These are phyloP conservation scores for Gastracanthus pulcherrimus DNA, from an alignment of 2,888 invertebrate genomes.

Conservation along the genomic window DNA sequence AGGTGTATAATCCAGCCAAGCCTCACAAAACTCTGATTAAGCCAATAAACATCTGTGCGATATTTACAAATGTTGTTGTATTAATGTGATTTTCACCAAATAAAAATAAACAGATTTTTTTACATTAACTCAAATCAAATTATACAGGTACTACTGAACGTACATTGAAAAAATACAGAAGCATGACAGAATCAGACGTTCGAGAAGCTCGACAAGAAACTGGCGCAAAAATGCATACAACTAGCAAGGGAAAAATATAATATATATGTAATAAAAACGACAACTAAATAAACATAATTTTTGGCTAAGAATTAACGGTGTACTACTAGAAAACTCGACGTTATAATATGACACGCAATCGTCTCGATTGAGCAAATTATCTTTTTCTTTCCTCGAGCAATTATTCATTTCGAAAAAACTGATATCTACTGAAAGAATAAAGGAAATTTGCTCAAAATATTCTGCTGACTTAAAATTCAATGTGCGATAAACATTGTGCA, in stretches of 20 bases:
- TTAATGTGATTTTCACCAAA: neutral
- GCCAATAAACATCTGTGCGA: conserved; percentile 1
- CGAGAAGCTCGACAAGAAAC: conserved; percentile 39
- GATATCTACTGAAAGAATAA: conserved; percentile 58
- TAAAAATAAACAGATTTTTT: neutral
- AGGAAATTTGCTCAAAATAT: conserved; percentile 33
- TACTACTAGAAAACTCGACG: conserved; percentile 33
- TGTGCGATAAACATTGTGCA: conserved; percentile 1
- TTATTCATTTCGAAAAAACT: neutral
- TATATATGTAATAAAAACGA: conserved; percentile 59
- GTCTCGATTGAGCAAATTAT: conserved; percentile 37
- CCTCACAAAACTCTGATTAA: conserved; percentile 24
- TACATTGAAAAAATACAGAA: neutral
- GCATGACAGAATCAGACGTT: conserved; percentile 18
- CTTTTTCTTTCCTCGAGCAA: neutral
- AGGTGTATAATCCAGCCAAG: conserved; percentile 21
- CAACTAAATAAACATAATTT: conserved; percentile 76
- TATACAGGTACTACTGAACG: neutral
- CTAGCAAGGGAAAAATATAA: conserved; percentile 25
- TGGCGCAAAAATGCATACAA: conserved; percentile 46
- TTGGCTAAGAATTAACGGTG: conserved; percentile 76
- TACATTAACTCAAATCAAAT: neutral
- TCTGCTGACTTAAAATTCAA: conserved; percentile 8
- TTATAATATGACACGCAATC: conserved; percentile 31
- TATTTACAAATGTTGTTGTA: conserved; percentile 20